Evolutionary conservation across 2,888 invertebrate species (phyloP).

Genomic region (Glomeris marginata): DNA sequence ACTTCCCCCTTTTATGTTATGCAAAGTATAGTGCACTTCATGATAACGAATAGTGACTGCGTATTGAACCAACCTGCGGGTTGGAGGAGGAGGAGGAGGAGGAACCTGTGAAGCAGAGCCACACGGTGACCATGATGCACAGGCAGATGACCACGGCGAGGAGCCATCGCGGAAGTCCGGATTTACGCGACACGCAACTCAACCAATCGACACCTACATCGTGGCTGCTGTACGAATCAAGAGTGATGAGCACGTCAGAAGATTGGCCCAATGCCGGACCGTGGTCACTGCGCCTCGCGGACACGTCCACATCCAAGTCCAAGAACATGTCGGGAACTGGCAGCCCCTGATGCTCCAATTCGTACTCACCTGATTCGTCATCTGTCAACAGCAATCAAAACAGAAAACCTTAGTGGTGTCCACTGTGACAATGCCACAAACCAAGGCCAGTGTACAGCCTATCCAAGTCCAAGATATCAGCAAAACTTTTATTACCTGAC

Average conservation of each 20-base stretch:
- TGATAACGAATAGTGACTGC: too few relatives aligned
- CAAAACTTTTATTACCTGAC: too few relatives aligned
- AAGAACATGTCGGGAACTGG: slow-evolving; percentile 3
- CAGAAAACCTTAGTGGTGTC: too few relatives aligned
- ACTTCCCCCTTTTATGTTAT: too few relatives aligned
- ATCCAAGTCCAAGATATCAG: too few relatives aligned
- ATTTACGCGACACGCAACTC: slow-evolving; percentile 28
- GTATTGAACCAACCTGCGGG: too few relatives aligned
- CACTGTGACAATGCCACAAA: too few relatives aligned
- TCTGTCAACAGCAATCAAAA: neutral
- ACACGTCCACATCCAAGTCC: neutral
- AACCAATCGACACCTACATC: slow-evolving; percentile 11
- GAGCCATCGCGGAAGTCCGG: slow-evolving; percentile 36
- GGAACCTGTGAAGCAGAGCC: slow-evolving; percentile 31
- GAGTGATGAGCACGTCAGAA: neutral
- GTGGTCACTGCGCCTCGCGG: neutral
- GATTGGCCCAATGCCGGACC: neutral
- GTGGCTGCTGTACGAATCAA: slow-evolving; percentile 2
- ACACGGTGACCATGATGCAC: slow-evolving; percentile 35
- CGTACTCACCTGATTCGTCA: neutral
- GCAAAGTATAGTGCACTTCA: too few relatives aligned
- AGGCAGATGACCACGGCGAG: slow-evolving; percentile 32
- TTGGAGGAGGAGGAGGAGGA: too few relatives aligned
- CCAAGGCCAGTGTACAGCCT: too few relatives aligned
- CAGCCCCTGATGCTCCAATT: neutral